Conservation (phyloP, 2,797 vertebrate species). For the Lepilemur septentrionalis region DNA sequence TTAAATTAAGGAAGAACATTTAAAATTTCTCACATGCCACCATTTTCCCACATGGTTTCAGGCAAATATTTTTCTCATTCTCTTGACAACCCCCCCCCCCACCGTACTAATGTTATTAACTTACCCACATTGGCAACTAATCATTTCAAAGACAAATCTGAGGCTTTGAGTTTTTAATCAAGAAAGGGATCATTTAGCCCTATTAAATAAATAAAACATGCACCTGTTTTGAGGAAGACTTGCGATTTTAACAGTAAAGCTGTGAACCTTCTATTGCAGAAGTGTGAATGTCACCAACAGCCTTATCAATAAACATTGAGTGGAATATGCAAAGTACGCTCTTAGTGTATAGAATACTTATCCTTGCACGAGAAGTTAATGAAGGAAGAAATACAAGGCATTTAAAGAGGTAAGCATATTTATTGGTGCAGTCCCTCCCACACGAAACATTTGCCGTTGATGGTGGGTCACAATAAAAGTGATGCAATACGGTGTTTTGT, state of each 20-base stretch:
- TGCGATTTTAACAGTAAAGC: slow-evolving; percentile 30
- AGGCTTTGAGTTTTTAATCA: slow-evolving; percentile 18
- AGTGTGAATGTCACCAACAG: neutral
- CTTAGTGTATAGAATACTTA: neutral
- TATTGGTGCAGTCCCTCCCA: neutral
- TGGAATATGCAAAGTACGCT: neutral
- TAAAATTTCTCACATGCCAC: neutral
- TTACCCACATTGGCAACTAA: neutral
- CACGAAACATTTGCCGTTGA: neutral
- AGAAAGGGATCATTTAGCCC: neutral
- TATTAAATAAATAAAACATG: slow-evolving; percentile 6
- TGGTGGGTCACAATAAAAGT: fast-evolving
- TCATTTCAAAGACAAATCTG: slow-evolving; percentile 38
- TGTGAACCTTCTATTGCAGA: slow-evolving; percentile 23
- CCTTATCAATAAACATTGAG: neutral
- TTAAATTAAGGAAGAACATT: neutral
- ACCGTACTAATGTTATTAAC: neutral
- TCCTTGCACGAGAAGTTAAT: neutral
- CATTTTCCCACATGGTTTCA: neutral
- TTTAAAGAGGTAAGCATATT: neutral
- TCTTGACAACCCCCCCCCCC: neutral
- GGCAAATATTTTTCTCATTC: neutral
- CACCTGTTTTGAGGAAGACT: neutral
- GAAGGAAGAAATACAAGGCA: neutral
- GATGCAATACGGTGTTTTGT: neutral